Percentiles rank a stretch among this genome's conserved stretches.
phyloP scores from a whole-genome alignment of 2,113 vertebrate genomes.

The Lepisosteus osseus region DNA sequence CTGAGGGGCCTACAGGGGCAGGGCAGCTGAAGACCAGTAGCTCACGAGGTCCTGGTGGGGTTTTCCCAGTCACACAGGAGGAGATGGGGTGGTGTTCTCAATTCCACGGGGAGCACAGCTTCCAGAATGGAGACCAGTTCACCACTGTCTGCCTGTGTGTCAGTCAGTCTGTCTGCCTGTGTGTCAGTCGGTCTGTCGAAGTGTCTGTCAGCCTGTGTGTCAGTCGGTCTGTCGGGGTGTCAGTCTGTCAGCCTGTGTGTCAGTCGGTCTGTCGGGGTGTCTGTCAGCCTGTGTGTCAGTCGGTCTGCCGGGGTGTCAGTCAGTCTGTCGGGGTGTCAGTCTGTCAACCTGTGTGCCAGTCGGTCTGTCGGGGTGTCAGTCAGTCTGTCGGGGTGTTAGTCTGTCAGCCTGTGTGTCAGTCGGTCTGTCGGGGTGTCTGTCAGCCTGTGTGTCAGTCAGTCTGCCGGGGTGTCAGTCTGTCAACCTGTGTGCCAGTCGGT shows the following conservation, averaged over 20 bases:
- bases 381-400: slow-evolving; percentile 9
- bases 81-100: no score
- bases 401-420: background rate
- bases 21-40: no score
- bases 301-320: background rate
- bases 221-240: background rate
- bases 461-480: slow-evolving; percentile 13
- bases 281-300: background rate
- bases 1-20: no score
- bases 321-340: background rate
- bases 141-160: no score
- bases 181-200: background rate
- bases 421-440: background rate
- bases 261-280: background rate
- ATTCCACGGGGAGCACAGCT: no score
- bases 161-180: background rate
- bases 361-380: background rate
- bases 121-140: no score
- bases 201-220: background rate
- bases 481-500: slow-evolving; percentile 21
- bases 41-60: no score
- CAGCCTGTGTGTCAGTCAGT: background rate
- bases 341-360: background rate
- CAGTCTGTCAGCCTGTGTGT: background rate
- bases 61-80: no score